Percentiles rank a stretch among this genome's conserved stretches.
Evolutionary conservation across 2,888 invertebrate species (phyloP).

Genomic region (Amblyjoppa proteus): DNA sequence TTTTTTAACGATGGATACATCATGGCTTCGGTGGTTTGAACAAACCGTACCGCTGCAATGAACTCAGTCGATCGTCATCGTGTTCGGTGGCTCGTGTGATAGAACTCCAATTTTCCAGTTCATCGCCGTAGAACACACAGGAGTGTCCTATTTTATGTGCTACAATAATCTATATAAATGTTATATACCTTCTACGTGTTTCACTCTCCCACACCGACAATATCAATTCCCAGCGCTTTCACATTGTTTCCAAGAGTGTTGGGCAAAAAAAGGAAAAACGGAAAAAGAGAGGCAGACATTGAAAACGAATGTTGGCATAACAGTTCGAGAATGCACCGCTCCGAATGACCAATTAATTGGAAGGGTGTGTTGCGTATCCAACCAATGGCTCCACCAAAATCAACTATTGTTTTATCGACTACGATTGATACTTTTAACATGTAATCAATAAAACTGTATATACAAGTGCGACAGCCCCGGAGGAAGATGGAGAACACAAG

Average conservation of each 20-base stretch:
- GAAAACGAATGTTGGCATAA: not conserved
- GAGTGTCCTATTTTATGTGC: not conserved
- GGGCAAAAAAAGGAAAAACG: constrained; percentile 9
- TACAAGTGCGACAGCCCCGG: not conserved
- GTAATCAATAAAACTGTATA: not conserved
- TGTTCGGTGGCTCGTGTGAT: constrained; percentile 40
- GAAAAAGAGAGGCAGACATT: constrained; percentile 8
- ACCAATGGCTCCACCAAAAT: not conserved
- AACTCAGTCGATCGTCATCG: constrained; percentile 25
- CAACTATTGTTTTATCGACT: constrained; percentile 14
- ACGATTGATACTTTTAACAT: not conserved
- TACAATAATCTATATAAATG: constrained; percentile 3
- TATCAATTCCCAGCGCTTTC: not conserved
- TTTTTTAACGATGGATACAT: not conserved
- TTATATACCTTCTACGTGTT: constrained; percentile 6
- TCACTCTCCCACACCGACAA: constrained; percentile 8
- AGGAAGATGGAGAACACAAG: not conserved
- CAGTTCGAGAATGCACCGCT: not conserved
- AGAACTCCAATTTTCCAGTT: constrained; percentile 29
- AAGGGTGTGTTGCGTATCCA: not conserved
- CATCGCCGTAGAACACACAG: not conserved
- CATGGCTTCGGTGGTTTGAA: not conserved
- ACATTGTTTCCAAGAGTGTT: constrained; percentile 9
- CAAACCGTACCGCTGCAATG: constrained; percentile 19
- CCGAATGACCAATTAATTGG: not conserved